Base-by-base conservation (phyloP, 2,113 vertebrate genomes). In the Tympanuchus pallidicinctus region DNA sequence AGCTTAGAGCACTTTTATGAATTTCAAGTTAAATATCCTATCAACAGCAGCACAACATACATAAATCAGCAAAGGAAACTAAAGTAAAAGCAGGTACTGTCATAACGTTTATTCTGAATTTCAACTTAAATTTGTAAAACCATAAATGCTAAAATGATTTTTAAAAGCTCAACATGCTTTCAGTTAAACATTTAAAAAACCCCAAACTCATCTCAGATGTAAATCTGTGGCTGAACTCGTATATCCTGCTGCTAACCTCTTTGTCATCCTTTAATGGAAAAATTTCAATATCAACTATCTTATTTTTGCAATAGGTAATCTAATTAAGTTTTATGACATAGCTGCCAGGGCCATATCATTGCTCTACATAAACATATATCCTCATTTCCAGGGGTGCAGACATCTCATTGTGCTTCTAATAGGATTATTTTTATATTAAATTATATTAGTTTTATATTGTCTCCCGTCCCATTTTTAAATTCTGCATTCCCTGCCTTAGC, bases 381-480 rank as follows among this genome's bases (percentile, higher is more conserved):
- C 74, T 91, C 71, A 93, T 94, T 95, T 95, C 48, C 85, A 94
- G 82, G 67, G 36, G 54, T 79, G 67, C 48, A 69, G 71, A 86
- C 64, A 91, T 92, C 85, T 88, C 88, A 57, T 76, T 15, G 8
- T 36, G 43, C 54, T 94, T 70, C 57, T 88, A 88, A 87, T 59
- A 45, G 40, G 82, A 73, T 87, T 3, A 70, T 77, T 92, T 92
- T 85, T 85, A 73, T 86, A 80, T 88, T 92, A 80, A 94, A 92
- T 91, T 70, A 48, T 59, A 54, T 75, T 89, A 59, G 16, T 45
- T 80, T 76, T 89, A 3, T 40, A 67, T 82, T 89, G 89, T 92
- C 40, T 84, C 47, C 70, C n/a, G 10, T 38, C 61, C 92, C 34
- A 42, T 28, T 87, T 71, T 75, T n/a, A 63, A 78, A 56, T 50